Conservation (phyloP, 2,888 invertebrate genomes). For the Heteromurus nitidus region DNA sequence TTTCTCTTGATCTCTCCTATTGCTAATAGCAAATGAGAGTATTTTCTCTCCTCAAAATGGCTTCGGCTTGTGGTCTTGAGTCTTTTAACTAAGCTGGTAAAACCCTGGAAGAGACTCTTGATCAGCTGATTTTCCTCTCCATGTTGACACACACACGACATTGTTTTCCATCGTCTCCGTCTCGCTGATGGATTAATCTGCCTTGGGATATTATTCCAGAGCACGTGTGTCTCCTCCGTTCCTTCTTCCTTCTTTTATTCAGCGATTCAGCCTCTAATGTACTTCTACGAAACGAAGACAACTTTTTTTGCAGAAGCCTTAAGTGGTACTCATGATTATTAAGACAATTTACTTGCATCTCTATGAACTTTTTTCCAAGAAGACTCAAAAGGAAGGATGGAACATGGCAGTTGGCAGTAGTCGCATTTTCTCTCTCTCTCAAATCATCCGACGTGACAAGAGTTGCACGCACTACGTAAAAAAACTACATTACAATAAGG, state of each 20-base stretch:
- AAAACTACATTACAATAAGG: too few species aligned
- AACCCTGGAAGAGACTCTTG: neutral
- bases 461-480: too few species aligned
- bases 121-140: neutral
- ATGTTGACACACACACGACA: neutral
- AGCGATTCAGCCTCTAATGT: neutral
- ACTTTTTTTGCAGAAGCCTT: too few species aligned
- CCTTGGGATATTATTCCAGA: neutral
- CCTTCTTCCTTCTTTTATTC: neutral
- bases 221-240: neutral
- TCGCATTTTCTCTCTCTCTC: too few species aligned
- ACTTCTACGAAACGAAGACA: too few species aligned
- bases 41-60: neutral
- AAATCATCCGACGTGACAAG: too few species aligned
- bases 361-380: too few species aligned
- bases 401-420: too few species aligned
- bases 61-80: neutral
- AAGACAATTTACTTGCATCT: too few species aligned
- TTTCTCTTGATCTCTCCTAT: neutral
- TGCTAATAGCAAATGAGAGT: neutral
- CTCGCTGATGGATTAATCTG: neutral
- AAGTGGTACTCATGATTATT: too few species aligned
- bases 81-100: neutral
- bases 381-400: too few species aligned
- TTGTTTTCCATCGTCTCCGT: neutral